Base-by-base conservation (phyloP, 2,888 invertebrate genomes). In the Macrosoma leucophasiata region DNA sequence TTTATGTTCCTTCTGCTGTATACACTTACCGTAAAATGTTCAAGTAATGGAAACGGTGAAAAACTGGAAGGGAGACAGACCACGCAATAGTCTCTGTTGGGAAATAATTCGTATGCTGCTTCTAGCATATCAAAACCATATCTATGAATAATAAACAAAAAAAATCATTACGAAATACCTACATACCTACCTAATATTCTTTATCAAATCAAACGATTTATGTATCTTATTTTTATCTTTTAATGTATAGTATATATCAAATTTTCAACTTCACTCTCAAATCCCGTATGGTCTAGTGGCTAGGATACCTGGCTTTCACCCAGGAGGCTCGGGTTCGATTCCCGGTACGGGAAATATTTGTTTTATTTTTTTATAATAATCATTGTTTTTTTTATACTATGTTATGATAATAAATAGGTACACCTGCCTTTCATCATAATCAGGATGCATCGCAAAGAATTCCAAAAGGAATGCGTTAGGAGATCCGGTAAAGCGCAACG, bases 261-360 rank as follows among this genome's bases (percentile, higher is more conserved):
- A n/a, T n/a, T n/a, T n/a, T n/a, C n/a, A n/a, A n/a, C n/a, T n/a
- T n/a, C n/a, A n/a, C n/a, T n/a, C n/a, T 0, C 20, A 64, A 26
- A 43, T 85, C 85, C 85, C 85, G 84, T 85, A 86, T 85, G 84
- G 84, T 88, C 87, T 88, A 88, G 87, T 88, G 88, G 87, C 87
- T 87, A 88, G 87, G 87, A 87, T 88, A 87, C 87, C 87, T 87
- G 87, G 87, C 87, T 87, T 86, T 88, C 87, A 88, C 87, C 87
- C 87, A 87, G 87, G 88, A 88, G 88, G 88, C 88, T 88, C 88
- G 88, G 88, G 88, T 88, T 88, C 88, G 88, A 88, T 88, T 88
- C 88, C 88, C 88, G 88, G 87, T 87, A 88, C 86, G 86, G 87
- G 87, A 87, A 87, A n/a, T n/a, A n/a, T n/a, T n/a, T n/a, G n/a